These are phyloP conservation scores for Tetragonula carbonaria DNA, from an alignment of 2,888 invertebrate species.

Conservation along the genomic window DNA sequence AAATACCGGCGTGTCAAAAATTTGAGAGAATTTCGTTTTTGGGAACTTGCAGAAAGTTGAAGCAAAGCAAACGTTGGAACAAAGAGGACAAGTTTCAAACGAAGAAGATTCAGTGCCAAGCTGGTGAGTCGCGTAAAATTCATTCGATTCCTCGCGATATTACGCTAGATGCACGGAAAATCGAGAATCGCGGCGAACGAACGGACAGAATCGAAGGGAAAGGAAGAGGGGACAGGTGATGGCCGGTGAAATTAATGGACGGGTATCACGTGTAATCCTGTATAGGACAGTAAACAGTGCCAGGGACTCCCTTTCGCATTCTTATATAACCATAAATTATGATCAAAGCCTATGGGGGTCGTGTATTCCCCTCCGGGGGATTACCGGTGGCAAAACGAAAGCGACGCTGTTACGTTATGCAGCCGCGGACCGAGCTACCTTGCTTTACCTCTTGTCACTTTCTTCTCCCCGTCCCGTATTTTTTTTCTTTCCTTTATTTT, in stretches of 20 bases:
- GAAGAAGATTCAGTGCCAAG: too few species aligned
- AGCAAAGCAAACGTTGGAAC: too few species aligned
- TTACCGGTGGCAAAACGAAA: constrained; percentile 67
- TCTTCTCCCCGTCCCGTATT: neutral
- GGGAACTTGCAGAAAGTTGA: too few species aligned
- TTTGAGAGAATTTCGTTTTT: too few species aligned
- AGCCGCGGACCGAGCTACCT: constrained; percentile 49
- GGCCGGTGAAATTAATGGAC: constrained; percentile 75
- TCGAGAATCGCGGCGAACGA: neutral
- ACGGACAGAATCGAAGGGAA: constrained; percentile 19
- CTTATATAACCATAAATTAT: constrained; percentile 83
- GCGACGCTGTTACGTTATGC: constrained; percentile 44
- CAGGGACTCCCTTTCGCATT: constrained; percentile 79
- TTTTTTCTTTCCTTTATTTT: neutral
- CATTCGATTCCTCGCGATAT: neutral
- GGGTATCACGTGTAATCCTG: constrained; percentile 75
- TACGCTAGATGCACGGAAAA: neutral
- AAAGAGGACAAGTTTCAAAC: too few species aligned
- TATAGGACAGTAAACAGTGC: constrained; percentile 78
- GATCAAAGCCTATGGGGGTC: constrained; percentile 76
- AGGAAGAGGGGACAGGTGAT: constrained; percentile 53
- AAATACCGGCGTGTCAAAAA: too few species aligned
- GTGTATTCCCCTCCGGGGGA: constrained; percentile 70
- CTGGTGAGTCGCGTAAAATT: neutral
- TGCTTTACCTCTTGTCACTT: constrained; percentile 58